Evolutionary conservation across 1,140 invertebrate species (phyloP), one percentile per base, ranked within the genome.

Genomic region (Drosophila pandora): DNA sequence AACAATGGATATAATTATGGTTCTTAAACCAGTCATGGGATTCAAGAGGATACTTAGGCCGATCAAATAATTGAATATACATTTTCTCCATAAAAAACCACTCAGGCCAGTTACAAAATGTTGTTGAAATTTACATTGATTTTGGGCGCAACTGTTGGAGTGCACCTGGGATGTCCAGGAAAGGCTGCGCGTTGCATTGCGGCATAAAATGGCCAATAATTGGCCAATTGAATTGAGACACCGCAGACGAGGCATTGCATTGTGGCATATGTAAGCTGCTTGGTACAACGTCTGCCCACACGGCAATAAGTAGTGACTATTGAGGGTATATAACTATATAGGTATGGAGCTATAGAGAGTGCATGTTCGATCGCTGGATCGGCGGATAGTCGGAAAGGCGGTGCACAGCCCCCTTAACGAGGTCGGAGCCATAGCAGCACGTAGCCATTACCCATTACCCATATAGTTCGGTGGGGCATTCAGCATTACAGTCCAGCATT

Each of bases 351-450:
- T 47, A 34, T 60, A 17, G 54, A 43, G n/a, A 17, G 41, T 43
- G 41, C 53, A 21, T 28, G 12, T 8, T 37, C 30, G 49, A 43
- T 53, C 25, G 22, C 25, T 28, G 6, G 25, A 28, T 28, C 25
- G 25, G 13, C 41, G 28, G 32, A 34, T 60, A 32, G 32, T 49
- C 12, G n/a, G 52, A 53, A 41, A 32, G 47, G 50, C 30, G 30
- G n/a, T 34, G 43, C 62, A 22, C 68, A 55, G 25, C 52, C 71
- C 70, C 64, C 68, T 50, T 49, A 70, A 70, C 67, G 81, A 81
- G 81, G 82, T 74, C 68, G 82, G 49, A 37, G 22, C 56, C 65
- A 80, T 77, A 74, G 80, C 81, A 50, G 73, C 81, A 85, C 81
- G 81, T 85, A 67, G 55, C 22, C 63, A 43, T 43, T 43, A 43